Evolutionary conservation across 1,140 invertebrate species (phyloP).

Genomic region (Drosophila paulistorum): DNA sequence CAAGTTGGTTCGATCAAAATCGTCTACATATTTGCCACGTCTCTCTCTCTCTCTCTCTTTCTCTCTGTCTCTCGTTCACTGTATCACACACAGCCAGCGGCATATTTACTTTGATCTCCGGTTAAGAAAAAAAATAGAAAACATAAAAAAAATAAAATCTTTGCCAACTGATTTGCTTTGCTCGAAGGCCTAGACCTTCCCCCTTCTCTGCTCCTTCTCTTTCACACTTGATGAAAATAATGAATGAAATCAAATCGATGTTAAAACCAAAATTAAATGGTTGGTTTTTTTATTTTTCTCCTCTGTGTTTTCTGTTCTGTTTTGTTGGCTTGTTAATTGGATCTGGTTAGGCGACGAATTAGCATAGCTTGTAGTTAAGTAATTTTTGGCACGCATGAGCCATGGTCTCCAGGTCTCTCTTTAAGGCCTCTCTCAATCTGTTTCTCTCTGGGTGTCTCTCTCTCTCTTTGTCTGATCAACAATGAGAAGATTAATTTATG

Average conservation of each 20-base stretch:
- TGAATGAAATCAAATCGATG: constrained; percentile 71
- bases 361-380: constrained; percentile 54
- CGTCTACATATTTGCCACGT: constrained; percentile 55
- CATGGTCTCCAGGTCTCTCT: constrained; percentile 10
- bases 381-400: constrained; percentile 74
- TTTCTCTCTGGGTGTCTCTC: constrained; percentile 4
- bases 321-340: constrained; percentile 59
- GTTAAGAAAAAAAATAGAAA: constrained; percentile 36
- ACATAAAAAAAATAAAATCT: constrained; percentile 31
- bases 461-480: constrained; percentile 44
- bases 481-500: constrained; percentile 83
- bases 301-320: constrained; percentile 1
- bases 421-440: not conserved
- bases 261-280: constrained; percentile 60
- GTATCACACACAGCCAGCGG: constrained; percentile 40
- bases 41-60: no score
- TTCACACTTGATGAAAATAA: constrained; percentile 52
- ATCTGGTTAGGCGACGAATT: constrained; percentile 66
- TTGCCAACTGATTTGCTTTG: constrained; percentile 56
- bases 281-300: constrained; percentile 40
- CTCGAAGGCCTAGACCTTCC: constrained; percentile 29
- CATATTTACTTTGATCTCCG: constrained; percentile 72
- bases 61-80: not conserved
- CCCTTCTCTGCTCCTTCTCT: constrained; percentile 12
- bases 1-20: constrained; percentile 69